A percentile compares a stretch with the other conserved stretches of the same genome.
Conservation (phyloP, 2,797 vertebrate genomes). For the Peromyscus nudipes region DNA sequence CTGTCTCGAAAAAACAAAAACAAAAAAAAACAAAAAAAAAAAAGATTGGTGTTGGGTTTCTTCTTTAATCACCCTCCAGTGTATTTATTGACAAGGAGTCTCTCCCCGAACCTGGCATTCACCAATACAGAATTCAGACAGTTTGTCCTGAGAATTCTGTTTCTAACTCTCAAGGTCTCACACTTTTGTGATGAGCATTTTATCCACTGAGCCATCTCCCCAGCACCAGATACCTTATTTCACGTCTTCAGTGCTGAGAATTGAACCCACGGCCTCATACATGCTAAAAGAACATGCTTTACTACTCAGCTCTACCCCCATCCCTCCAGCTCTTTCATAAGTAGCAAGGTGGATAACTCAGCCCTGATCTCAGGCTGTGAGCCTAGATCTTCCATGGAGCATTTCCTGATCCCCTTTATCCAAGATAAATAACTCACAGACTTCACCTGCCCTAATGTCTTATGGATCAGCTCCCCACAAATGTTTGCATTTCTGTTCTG, state of each 20-base stretch:
- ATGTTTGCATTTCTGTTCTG: neutral
- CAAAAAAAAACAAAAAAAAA: too few species aligned
- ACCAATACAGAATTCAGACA: neutral
- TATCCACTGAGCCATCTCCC: neutral
- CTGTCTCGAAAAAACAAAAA: too few species aligned
- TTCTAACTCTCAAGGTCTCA: neutral
- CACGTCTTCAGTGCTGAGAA: neutral
- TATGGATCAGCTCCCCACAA: neutral
- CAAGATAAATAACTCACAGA: constrained; percentile 16
- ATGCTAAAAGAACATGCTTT: neutral
- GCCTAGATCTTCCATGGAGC: neutral
- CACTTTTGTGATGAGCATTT: neutral
- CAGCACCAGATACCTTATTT: neutral
- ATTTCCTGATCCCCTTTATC: neutral
- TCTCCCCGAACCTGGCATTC: neutral
- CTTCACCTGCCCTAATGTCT: neutral
- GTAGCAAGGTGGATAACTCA: neutral
- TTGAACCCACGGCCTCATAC: neutral
- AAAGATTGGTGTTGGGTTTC: neutral
- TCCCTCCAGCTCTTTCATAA: neutral
- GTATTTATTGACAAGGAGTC: neutral
- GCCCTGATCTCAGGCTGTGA: neutral
- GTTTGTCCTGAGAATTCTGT: neutral
- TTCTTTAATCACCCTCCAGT: neutral
- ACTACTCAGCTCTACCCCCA: neutral